Evolutionary conservation across 2,113 vertebrate species (phyloP), one percentile per base, ranked within the genome.

Genomic region (Urocynchramus pylzowi): DNA sequence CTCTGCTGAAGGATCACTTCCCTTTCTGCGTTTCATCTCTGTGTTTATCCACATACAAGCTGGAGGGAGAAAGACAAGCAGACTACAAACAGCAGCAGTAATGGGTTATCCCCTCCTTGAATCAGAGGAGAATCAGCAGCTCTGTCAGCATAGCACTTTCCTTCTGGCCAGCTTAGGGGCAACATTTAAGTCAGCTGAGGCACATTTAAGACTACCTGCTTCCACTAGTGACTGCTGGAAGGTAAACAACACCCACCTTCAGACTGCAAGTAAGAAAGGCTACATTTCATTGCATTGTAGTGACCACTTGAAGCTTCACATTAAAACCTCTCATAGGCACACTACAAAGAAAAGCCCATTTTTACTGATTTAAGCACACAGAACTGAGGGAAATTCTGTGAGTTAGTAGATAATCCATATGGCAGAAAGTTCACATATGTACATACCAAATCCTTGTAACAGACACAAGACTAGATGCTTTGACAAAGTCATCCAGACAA

Each of bases 111-210:
- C 53, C 41, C 17, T 42, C 49, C 59, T 53, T 22, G 9, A 50
- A 80, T 6, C 5, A 37, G 27, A 12, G 5, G 7, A 79, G 31
- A 56, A 70, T 13, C 16, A 64, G 41, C 44, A 88, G 35, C 13
- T 71, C 37, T 23, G 23, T 17, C 59, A 73, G 65, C 39, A 27
- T 16, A 78, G 50, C 6, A 2, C 17, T 31, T 22, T 60, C 59
- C 30, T 35, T 12, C 54, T 22, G 15, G 44, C 31, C 1, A 3
- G 26, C 47, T 60, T 0, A 0, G 19, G 26, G 28, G 17, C 56
- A 63, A 63, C 11, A 3, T 61, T 39, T 61, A 61, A 61, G 11
- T 28, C 2, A 0, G n/a, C 63, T 1, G 0, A 70, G 17, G 35
- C 52, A 37, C 5, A 7, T 3, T 16, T 47, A 26, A 28, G 26